A percentile compares a stretch with the other conserved stretches of the same genome.
Evolutionary conservation across 2,113 vertebrate species (phyloP).

Genomic region (Prionailurus bengalensis): DNA sequence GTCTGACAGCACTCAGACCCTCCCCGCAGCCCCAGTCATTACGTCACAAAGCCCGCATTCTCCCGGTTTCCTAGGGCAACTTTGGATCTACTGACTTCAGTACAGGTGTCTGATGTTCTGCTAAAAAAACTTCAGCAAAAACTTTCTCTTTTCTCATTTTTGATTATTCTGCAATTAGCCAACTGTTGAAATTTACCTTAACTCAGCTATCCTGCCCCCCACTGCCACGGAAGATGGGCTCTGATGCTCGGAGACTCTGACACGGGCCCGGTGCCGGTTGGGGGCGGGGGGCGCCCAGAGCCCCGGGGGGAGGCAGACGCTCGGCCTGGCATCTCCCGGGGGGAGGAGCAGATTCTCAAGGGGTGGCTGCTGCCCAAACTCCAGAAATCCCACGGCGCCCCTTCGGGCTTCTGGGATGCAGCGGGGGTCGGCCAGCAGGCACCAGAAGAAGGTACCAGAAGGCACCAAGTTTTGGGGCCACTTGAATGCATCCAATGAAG

Average conservation of each 20-base stretch:
- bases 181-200: neutral
- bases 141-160: neutral
- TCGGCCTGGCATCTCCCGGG: neutral
- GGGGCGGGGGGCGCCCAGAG: neutral
- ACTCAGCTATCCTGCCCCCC: neutral
- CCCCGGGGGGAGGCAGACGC: accelerated
- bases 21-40: accelerated
- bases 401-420: accelerated
- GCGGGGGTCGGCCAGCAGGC: neutral
- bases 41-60: accelerated
- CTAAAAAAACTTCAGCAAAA: neutral
- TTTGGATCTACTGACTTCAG: neutral
- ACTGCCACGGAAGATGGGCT: accelerated
- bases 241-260: accelerated
- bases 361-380: neutral
- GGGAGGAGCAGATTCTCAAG: neutral
- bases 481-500: neutral
- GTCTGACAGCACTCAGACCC: neutral
- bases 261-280: accelerated
- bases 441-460: neutral
- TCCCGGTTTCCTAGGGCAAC: neutral
- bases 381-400: neutral
- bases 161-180: slow-evolving; percentile 13
- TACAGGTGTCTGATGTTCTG: neutral
- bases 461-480: neutral